Percentiles rank a stretch among this genome's conserved stretches.
phyloP scores from a whole-genome alignment of 1,140 invertebrate genomes.

The Neodiprion fabricii region DNA sequence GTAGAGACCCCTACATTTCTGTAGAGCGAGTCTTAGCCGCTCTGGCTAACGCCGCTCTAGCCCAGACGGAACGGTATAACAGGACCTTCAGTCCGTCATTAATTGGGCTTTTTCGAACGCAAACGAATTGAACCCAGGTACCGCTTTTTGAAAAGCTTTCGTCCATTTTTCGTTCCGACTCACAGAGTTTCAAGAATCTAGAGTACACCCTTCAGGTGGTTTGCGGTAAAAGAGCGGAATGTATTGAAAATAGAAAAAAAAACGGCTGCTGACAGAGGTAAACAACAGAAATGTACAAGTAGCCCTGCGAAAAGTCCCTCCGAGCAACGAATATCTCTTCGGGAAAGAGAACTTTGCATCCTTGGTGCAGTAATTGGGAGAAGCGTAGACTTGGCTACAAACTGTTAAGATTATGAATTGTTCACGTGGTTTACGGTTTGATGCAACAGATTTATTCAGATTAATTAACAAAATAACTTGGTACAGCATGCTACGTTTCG shows the following conservation, averaged over 20 bases:
- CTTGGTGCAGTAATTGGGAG: conserved; percentile 27
- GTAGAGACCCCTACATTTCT: conserved; percentile 21
- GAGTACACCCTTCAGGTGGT: conserved; percentile 33
- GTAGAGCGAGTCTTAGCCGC: conserved; percentile 33
- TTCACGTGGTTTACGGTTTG: too few species aligned
- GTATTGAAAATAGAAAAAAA: conserved; percentile 35
- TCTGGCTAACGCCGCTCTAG: conserved; percentile 30
- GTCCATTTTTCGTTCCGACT: background rate
- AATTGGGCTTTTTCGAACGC: conserved; percentile 17
- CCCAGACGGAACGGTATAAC: conserved; percentile 12
- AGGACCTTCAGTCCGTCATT: conserved; percentile 10
- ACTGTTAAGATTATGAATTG: background rate
- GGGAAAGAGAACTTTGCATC: conserved; percentile 15
- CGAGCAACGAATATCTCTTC: conserved; percentile 17
- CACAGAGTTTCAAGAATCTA: background rate
- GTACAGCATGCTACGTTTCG: too few species aligned
- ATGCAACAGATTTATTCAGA: background rate
- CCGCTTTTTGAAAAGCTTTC: background rate
- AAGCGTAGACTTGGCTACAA: conserved; percentile 12
- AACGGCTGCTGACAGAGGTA: conserved; percentile 28
- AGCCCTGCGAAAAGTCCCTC: conserved; percentile 22
- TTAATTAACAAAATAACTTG: background rate
- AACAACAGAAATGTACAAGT: conserved; percentile 29
- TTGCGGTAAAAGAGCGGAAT: conserved; percentile 40
- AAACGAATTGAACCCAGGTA: background rate